Conservation (phyloP, 2,797 vertebrate species). For the Rhabdomys pumilio region DNA sequence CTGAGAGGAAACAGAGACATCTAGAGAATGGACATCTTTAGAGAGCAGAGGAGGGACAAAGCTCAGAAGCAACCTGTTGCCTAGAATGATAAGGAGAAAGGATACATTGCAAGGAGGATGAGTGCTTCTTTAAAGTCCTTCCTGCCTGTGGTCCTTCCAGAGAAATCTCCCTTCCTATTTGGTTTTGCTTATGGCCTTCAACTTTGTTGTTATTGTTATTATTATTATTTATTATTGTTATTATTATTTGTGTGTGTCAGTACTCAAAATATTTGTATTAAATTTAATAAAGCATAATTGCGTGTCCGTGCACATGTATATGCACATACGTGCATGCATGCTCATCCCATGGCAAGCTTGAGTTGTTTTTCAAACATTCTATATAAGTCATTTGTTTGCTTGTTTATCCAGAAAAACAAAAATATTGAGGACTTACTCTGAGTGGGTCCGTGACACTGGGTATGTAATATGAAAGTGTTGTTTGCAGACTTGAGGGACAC, state of each 20-base stretch:
- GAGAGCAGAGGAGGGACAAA: background rate
- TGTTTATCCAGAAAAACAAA: background rate
- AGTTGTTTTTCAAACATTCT: constrained; percentile 22
- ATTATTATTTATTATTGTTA: background rate
- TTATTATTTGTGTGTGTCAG: background rate
- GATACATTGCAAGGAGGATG: background rate
- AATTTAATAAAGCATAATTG: background rate
- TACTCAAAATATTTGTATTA: background rate
- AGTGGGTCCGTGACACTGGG: background rate
- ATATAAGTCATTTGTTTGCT: background rate
- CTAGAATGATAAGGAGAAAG: background rate
- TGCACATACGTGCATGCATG: background rate
- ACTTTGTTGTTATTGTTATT: background rate
- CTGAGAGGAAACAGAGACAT: constrained; percentile 20
- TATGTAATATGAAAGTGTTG: background rate
- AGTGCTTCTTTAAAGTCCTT: background rate
- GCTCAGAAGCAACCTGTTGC: background rate
- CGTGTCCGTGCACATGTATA: background rate
- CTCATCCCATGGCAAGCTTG: background rate
- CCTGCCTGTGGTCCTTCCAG: background rate
- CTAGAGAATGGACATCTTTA: background rate
- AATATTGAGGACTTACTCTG: background rate
- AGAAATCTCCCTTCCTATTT: background rate
- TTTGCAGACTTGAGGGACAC: background rate
- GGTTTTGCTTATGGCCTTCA: background rate